These are phyloP conservation scores for Salvelinus fontinalis DNA, from an alignment of 2,113 vertebrate genomes.

Conservation along the genomic window DNA sequence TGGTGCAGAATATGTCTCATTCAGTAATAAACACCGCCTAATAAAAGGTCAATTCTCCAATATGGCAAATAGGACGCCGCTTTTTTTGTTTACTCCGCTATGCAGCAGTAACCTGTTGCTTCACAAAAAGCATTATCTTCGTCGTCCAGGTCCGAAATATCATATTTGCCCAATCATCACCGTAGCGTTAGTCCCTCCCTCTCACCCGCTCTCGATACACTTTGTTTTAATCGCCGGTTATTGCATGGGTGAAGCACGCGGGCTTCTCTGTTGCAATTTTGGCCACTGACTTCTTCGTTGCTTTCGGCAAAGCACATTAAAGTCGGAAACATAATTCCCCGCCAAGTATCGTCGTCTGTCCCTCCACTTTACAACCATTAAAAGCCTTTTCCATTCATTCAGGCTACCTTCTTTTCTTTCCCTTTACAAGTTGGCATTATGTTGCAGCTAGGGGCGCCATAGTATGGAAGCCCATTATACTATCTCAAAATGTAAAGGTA, in stretches of 20 bases:
- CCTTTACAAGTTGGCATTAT: background rate
- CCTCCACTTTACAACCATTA: conserved; percentile 18
- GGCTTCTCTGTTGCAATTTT: background rate
- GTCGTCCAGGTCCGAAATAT: background rate
- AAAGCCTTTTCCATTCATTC: conserved; percentile 66
- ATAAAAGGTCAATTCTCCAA: background rate
- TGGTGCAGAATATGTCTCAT: background rate
- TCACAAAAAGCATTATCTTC: conserved; percentile 10
- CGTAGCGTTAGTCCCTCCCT: conserved; percentile 10
- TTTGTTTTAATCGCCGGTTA: background rate
- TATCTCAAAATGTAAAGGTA: too few species aligned
- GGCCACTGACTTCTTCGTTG: background rate
- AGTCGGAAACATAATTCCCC: conserved; percentile 10
- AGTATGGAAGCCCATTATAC: background rate
- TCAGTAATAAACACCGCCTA: background rate
- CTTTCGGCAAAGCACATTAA: background rate
- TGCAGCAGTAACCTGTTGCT: conserved; percentile 57
- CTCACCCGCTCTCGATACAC: background rate
- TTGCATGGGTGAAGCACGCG: background rate
- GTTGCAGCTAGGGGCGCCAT: conserved; percentile 54
- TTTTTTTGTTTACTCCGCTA: background rate
- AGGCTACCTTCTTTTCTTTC: conserved; percentile 17
- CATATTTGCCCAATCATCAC: background rate
- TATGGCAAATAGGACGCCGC: background rate
- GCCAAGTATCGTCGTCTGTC: conserved; percentile 21